phyloP scores from a whole-genome alignment of 1,140 invertebrate genomes.

The Eupristina koningsbergeri region DNA sequence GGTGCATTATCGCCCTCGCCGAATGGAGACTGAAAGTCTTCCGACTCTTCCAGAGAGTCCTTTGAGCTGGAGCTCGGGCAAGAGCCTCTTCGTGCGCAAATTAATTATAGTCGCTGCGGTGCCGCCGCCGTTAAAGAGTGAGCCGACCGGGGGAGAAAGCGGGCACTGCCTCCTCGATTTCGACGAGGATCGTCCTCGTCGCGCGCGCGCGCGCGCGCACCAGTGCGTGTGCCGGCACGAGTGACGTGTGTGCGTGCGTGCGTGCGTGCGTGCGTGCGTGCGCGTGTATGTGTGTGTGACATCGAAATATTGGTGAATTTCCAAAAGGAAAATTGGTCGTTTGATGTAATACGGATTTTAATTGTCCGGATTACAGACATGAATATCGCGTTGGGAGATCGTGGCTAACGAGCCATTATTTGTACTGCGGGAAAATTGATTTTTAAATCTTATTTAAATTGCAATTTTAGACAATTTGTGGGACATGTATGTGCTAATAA shows the following conservation, averaged over 20 bases:
- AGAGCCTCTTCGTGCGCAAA: constrained; percentile 24
- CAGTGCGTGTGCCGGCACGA: too few species aligned
- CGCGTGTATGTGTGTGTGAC: background rate
- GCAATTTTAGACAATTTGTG: too few species aligned
- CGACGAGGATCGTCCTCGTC: background rate
- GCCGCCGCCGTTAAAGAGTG: constrained; percentile 9
- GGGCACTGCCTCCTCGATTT: background rate
- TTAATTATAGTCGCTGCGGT: constrained; percentile 36
- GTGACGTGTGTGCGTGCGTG: too few species aligned
- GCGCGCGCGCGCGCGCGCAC: background rate
- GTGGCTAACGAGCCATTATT: too few species aligned
- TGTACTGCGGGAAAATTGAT: too few species aligned
- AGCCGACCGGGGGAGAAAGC: constrained; percentile 5
- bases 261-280: background rate
- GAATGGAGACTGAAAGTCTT: background rate
- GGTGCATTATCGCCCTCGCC: background rate
- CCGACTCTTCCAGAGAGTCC: background rate
- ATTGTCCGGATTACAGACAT: background rate
- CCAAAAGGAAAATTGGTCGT: background rate
- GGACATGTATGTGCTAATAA: too few species aligned
- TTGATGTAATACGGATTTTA: background rate
- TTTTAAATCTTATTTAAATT: too few species aligned
- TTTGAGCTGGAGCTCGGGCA: constrained; percentile 2
- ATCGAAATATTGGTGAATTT: too few species aligned
- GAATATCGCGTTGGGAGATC: background rate